Evolutionary conservation across 2,113 vertebrate species (phyloP), one percentile per base, ranked within the genome.

Genomic region (Hymenochirus boettgeri): DNA sequence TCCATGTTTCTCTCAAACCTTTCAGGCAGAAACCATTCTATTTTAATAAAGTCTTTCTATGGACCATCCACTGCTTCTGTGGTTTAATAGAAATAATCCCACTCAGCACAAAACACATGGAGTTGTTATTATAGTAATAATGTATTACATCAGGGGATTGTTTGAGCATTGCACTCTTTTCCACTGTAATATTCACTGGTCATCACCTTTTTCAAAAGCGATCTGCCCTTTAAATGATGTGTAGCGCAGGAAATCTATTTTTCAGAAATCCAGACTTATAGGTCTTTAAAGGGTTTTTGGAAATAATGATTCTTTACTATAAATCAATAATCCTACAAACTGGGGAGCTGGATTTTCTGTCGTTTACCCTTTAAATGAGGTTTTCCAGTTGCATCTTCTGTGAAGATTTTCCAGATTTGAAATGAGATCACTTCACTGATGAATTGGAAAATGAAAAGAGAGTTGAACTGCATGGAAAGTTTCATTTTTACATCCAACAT

Each of bases 241-340:
- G n/a, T 39, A 51, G 21, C 17, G 13, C 21, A 50, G 63, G 18
- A 59, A 52, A 67, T 42, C 33, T 52, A 52, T 67, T 67, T 19
- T 67, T 59, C 18, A 52, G 2, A 67, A 59, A 67, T 67, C 64
- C 64, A 67, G 64, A 67, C 59, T 55, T 58, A 67, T 42, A n/a
- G 7, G 22, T 13, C 42, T 26, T 39, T 37, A 58, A 58, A 51
- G 19, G 46, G 33, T 1, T 22, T 59, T 24, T 67, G 64, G 64
- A 67, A 67, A 59, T 67, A 67, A 51, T 59, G 31, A 67, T 58
- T 52, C 64, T 26, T 31, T 3, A 18, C 22, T 52, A 67, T 67
- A 67, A 67, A 67, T 67, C 64, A 67, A 42, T 52, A 65, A 56
- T 19, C 22, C 18, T 35, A 42, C 21, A 56, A 39, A 26, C 31